Base-by-base conservation (phyloP, 2,888 invertebrate genomes). In the Strigamia crassipes region DNA sequence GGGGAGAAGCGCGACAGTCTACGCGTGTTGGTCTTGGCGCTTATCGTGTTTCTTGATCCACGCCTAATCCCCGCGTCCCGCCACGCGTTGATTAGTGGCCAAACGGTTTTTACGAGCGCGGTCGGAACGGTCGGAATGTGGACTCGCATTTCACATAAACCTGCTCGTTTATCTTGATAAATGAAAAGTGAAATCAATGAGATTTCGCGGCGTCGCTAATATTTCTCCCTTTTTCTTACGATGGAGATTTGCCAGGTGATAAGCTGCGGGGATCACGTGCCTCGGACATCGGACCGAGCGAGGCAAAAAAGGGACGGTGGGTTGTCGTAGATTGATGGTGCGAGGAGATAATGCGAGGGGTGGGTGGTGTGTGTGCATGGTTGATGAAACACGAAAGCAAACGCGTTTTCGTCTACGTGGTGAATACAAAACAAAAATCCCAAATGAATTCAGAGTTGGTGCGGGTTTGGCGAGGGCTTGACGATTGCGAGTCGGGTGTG, bases 371-470 rank as follows among this genome's bases (percentile, higher is more conserved):
- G 38, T 66, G 61, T 38, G 38, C 61, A 66, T 66, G 61, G 21
- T 66, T 23, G 21, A 66, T 66, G 61, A 66, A 66, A 66, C 61
- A 23, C 21, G 61, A 66, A 66, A 18, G 21, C 10, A 18, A 23
- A 18, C 6, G 21, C 61, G 21, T 23, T 21, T 21, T 23, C 61
- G 46, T 46, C 46, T 46, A 2, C 46, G n/a, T 21, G 12, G 23
- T 66, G 61, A 66, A 66, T 66, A 66, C 61, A 66, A 66, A 66
- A 66, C 21, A 18, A 66, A 66, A 66, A 66, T 66, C 61, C 61
- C 21, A 66, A 66, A 23, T 21, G 23, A 66, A 66, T 66, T 66
- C 61, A 21, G 38, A 46, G 15, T 9, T 46, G 46, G 46, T 5
- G 9, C 1, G 12, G 15, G 46, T n/a, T n/a, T 5, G 15, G 9